phyloP scores from a whole-genome alignment of 2,888 invertebrate genomes.

The Carpatolechia fugitivella region DNA sequence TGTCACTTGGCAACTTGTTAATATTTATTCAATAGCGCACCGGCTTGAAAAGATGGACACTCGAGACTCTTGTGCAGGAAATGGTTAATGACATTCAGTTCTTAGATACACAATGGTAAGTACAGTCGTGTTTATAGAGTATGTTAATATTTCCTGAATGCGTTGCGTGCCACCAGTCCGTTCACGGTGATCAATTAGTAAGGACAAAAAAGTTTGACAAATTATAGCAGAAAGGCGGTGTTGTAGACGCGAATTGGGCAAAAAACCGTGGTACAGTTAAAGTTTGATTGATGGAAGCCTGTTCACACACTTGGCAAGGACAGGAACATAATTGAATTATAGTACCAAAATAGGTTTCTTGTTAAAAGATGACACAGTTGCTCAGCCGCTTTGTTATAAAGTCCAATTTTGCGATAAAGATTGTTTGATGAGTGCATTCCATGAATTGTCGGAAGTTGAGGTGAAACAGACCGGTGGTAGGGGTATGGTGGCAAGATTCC shows the following conservation, averaged over 20 bases:
- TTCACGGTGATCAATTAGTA: constrained; percentile 63
- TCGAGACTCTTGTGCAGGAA: constrained; percentile 68
- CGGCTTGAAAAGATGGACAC: constrained; percentile 62
- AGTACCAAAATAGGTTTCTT: constrained; percentile 51
- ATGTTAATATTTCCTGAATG: constrained; percentile 59
- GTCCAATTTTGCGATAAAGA: constrained; percentile 38
- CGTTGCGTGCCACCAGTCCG: constrained; percentile 27
- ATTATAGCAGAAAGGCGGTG: constrained; percentile 54
- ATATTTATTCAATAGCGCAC: constrained; percentile 72
- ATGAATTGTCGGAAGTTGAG: constrained; percentile 42
- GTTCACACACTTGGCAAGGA: constrained; percentile 56
- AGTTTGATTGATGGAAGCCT: constrained; percentile 70
- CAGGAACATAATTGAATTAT: constrained; percentile 65
- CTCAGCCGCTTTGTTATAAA: constrained; percentile 37
- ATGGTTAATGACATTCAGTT: constrained; percentile 72
- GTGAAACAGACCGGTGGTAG: constrained; percentile 37
- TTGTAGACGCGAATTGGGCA: constrained; percentile 52
- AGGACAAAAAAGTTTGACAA: constrained; percentile 68
- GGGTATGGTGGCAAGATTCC: constrained; percentile 57
- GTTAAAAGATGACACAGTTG: constrained; percentile 40
- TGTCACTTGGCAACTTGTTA: constrained; percentile 73
- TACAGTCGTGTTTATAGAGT: constrained; percentile 35
- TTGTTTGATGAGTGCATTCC: constrained; percentile 29
- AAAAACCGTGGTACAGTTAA: constrained; percentile 73
- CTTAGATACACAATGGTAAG: constrained; percentile 56